phyloP scores from a whole-genome alignment of 2,888 invertebrate species.

The Aspidapion aeneum region DNA sequence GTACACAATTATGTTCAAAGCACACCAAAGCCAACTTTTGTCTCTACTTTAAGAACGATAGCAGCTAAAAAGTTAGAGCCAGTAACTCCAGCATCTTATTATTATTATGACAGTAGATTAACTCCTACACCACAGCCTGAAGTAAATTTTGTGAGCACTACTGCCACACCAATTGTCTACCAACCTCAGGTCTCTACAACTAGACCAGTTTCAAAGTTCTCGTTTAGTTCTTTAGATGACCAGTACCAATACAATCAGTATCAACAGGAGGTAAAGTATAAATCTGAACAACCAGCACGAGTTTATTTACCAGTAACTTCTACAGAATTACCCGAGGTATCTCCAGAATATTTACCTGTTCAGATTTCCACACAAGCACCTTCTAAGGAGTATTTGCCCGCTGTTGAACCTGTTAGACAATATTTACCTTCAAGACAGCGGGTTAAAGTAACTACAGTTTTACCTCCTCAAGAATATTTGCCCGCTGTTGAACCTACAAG shows the following conservation, averaged over 20 bases:
- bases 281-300: slow-evolving; percentile 7
- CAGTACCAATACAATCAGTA: slow-evolving; percentile 25
- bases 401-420: neutral
- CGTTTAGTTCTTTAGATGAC: slow-evolving; percentile 34
- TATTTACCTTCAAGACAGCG: neutral
- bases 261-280: neutral
- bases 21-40: slow-evolving; percentile 44
- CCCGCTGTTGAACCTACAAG: slow-evolving; percentile 3
- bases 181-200: slow-evolving; percentile 25
- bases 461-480: neutral
- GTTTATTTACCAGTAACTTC: slow-evolving; percentile 12
- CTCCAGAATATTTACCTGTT: slow-evolving; percentile 17
- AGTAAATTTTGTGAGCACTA: slow-evolving; percentile 2
- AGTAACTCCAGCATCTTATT: slow-evolving; percentile 29
- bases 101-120: slow-evolving; percentile 35
- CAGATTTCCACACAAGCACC: slow-evolving; percentile 6
- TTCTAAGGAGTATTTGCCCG: neutral
- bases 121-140: slow-evolving; percentile 25
- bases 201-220: slow-evolving; percentile 32
- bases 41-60: slow-evolving; percentile 44
- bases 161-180: slow-evolving; percentile 15
- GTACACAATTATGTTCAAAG: slow-evolving; percentile 26
- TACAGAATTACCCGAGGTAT: slow-evolving; percentile 6
- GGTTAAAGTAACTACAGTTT: neutral
- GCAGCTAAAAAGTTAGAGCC: slow-evolving; percentile 29